Base-by-base conservation (phyloP, 2,797 vertebrate species). In the Lates japonicus region DNA sequence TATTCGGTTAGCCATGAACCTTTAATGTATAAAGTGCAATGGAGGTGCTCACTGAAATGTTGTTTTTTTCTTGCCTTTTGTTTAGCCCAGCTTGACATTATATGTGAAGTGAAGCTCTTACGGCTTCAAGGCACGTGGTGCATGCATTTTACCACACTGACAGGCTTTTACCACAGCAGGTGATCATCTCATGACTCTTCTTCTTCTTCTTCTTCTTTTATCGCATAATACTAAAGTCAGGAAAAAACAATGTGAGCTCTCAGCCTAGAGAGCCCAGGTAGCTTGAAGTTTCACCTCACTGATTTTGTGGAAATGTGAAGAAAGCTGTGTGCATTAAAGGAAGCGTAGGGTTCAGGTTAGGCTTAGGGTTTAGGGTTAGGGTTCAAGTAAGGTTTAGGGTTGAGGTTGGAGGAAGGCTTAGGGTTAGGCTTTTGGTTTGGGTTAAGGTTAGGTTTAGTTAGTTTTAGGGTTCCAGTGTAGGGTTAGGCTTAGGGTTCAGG, bases 1-100 rank as follows among this genome's bases (percentile, higher is more conserved):
- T 71, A 82, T 90, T 84, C 16, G 58, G 83, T 90, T 86, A 74
- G 57, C 74, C 39, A 13, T 62, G 74, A 59, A 63, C 75, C 74
- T 74, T 77, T 76, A 76, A 76, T 81, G 74, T 60, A 69, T 25
- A 63, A 44, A 81, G 49, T 66, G 44, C 20, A 44, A 52, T 58
- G 48, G 31, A 67, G 73, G 57, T 64, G n/a, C 31, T 61, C 33
- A 9, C 55, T 57, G 62, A 71, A 58, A 73, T 67, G 11, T 42
- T 51, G 1, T 54, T 58, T 69, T 80, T 63, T 59, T 29, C 3
- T 35, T 42, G 1, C 19, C 10, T 64, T 76, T 80, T 85, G 52
- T 66, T 78, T 29, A 22, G 35, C 29, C 17, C 33, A 39, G 29
- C 22, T 57, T 65, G 71, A 73, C 48, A 60, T 52, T 3, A 31